A percentile compares a stretch with the other conserved stretches of the same genome.
phyloP scores from a whole-genome alignment of 1,140 invertebrate genomes.

The Oncopeltus fasciatus region DNA sequence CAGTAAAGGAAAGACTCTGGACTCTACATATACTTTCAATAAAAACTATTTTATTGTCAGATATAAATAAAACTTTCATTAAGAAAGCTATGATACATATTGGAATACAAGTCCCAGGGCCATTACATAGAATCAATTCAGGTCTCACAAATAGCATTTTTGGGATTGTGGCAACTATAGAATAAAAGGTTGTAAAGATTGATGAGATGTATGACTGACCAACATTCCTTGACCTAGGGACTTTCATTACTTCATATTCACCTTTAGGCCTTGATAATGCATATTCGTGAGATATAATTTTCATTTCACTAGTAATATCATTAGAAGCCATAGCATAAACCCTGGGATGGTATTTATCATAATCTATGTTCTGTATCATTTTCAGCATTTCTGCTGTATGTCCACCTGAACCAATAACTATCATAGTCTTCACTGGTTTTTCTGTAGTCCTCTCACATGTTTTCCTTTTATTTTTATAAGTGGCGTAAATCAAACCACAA shows the following conservation, averaged over 20 bases:
- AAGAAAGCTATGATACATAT: slow-evolving; percentile 59
- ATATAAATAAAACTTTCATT: slow-evolving; percentile 46
- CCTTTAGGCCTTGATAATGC: not conserved
- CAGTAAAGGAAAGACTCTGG: slow-evolving; percentile 71
- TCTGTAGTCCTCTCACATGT: not conserved
- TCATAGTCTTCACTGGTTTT: slow-evolving; percentile 31
- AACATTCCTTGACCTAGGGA: slow-evolving; percentile 75
- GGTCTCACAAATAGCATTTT: slow-evolving; percentile 55
- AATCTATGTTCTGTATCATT: slow-evolving; percentile 45
- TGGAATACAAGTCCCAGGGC: slow-evolving; percentile 89
- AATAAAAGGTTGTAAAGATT: slow-evolving; percentile 57
- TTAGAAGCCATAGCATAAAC: slow-evolving; percentile 65
- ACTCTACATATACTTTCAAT: slow-evolving; percentile 91
- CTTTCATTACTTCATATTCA: slow-evolving; percentile 40
- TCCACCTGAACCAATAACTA: slow-evolving; percentile 49
- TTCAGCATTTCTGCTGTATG: slow-evolving; percentile 82
- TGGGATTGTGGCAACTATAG: slow-evolving; percentile 49
- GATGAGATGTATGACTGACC: slow-evolving; percentile 71
- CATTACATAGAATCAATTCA: slow-evolving; percentile 76
- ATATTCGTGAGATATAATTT: slow-evolving; percentile 12
- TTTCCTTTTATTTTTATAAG: not conserved
- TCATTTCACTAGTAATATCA: slow-evolving; percentile 52
- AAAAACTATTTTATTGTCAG: slow-evolving; percentile 66
- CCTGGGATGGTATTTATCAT: slow-evolving; percentile 45
- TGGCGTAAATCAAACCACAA: not conserved